phyloP scores from a whole-genome alignment of 2,888 invertebrate species.

The Parnassius glacialis region DNA sequence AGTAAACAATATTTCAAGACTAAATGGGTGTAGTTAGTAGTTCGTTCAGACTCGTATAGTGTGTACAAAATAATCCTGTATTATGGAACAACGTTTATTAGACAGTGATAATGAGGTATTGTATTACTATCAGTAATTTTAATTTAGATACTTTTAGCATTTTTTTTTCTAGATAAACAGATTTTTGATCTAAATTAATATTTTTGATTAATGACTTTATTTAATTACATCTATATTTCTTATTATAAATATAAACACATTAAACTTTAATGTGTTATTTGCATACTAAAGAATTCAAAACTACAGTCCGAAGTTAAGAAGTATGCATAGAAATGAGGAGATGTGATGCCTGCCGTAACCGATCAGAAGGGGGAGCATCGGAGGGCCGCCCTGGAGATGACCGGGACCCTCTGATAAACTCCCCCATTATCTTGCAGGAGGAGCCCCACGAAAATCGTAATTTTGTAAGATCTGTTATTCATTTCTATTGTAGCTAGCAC shows the following conservation, averaged over 20 bases:
- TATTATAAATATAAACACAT: conserved; percentile 7
- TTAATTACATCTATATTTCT: not conserved
- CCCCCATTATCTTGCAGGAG: conserved; percentile 60
- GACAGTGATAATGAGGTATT: conserved; percentile 63
- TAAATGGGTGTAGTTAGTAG: conserved; percentile 30
- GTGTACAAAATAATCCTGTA: conserved; percentile 29
- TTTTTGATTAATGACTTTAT: not conserved
- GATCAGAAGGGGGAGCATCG: conserved; percentile 57
- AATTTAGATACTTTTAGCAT: too few relatives aligned
- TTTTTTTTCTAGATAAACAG: too few relatives aligned
- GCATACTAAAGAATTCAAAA: conserved; percentile 53
- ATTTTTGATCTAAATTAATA: too few relatives aligned
- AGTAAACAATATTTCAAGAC: conserved; percentile 32
- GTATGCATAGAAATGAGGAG: conserved; percentile 78
- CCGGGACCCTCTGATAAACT: conserved; percentile 64
- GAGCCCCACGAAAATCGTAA: conserved; percentile 60
- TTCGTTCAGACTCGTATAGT: conserved; percentile 27
- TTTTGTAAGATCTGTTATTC: conserved; percentile 59
- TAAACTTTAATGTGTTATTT: conserved; percentile 27
- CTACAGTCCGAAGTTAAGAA: conserved; percentile 70
- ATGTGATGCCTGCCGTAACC: conserved; percentile 65
- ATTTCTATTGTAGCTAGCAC: conserved; percentile 50
- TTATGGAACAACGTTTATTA: conserved; percentile 58
- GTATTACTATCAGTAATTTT: not conserved
- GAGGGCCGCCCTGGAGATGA: conserved; percentile 48